phyloP scores from a whole-genome alignment of 1,140 invertebrate genomes.

The Drosophila virilis region DNA sequence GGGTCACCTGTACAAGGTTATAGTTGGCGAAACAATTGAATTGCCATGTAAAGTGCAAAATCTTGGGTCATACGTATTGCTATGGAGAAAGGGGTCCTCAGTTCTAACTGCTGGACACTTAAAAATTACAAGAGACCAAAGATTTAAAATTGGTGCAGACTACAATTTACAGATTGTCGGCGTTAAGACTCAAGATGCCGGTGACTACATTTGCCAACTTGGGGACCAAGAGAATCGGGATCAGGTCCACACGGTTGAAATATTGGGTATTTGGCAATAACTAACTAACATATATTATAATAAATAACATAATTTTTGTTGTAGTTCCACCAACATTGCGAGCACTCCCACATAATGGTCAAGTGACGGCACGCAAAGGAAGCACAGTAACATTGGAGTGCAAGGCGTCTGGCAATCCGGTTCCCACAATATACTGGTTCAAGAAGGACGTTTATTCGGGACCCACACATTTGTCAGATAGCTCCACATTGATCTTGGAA shows the following conservation, averaged over 20 bases:
- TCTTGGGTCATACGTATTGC: slow-evolving; percentile 87
- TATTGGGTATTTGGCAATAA: slow-evolving; percentile 83
- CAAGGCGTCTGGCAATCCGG: slow-evolving; percentile 86
- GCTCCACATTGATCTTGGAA: slow-evolving; percentile 86
- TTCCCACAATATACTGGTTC: slow-evolving; percentile 83
- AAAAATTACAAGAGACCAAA: slow-evolving; percentile 86
- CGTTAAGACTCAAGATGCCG: slow-evolving; percentile 85
- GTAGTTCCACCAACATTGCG: slow-evolving; percentile 85
- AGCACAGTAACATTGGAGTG: slow-evolving; percentile 87
- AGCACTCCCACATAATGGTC: slow-evolving; percentile 85
- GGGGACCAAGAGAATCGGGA: slow-evolving; percentile 85
- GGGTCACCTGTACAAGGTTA: slow-evolving; percentile 89
- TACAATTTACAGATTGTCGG: slow-evolving; percentile 87
- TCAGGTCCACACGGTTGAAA: slow-evolving; percentile 85
- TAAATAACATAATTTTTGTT: slow-evolving; percentile 16
- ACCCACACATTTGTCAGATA: slow-evolving; percentile 84
- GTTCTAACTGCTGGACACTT: slow-evolving; percentile 87
- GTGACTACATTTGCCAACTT: slow-evolving; percentile 86
- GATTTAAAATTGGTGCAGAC: slow-evolving; percentile 87
- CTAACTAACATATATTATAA: neutral
- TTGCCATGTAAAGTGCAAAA: slow-evolving; percentile 91
- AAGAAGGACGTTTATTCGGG: slow-evolving; percentile 83
- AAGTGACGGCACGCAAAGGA: slow-evolving; percentile 86
- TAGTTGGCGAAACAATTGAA: slow-evolving; percentile 90
- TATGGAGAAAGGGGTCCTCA: slow-evolving; percentile 87